Evolutionary conservation across 2,113 vertebrate species (phyloP).

Genomic region (Trichechus manatus): DNA sequence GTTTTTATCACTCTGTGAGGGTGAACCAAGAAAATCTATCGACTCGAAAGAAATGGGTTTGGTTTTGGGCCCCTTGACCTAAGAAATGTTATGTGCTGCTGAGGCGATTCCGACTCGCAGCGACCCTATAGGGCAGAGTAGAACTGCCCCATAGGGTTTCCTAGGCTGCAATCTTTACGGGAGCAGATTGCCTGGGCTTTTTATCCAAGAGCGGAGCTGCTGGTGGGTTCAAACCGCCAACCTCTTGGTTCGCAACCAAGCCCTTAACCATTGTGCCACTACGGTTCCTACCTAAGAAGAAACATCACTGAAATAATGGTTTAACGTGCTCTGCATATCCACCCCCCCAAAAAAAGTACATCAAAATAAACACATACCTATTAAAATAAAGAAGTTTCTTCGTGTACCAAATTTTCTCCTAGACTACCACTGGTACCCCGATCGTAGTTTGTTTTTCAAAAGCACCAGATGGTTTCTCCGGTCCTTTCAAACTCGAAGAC

Average conservation of each 20-base stretch:
- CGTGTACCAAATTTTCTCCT: background rate
- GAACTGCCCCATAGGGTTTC: too few relatives aligned
- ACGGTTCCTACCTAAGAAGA: background rate
- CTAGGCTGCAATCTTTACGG: too few relatives aligned
- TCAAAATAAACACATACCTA: background rate
- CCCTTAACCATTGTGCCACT: background rate
- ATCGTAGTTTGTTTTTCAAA: constrained; percentile 4
- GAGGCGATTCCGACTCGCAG: too few relatives aligned
- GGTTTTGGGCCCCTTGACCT: too few relatives aligned
- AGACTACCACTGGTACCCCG: background rate
- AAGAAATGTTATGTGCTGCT: too few relatives aligned
- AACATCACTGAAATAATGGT: background rate
- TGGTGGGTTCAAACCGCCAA: background rate
- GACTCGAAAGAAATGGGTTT: too few relatives aligned
- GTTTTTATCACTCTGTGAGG: background rate
- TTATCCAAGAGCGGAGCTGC: background rate
- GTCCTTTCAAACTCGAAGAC: constrained; percentile 8
- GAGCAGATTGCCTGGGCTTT: background rate
- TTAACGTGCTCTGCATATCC: background rate
- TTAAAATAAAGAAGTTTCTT: constrained; percentile 30
- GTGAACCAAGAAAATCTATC: background rate
- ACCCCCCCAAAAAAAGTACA: background rate
- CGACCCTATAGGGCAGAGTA: too few relatives aligned
- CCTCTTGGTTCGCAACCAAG: background rate
- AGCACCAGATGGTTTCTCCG: constrained; percentile 4